A percentile compares a stretch with the other conserved stretches of the same genome.
These are phyloP conservation scores for Oedothorax gibbosus DNA, from an alignment of 1,140 invertebrate genomes.

Conservation along the genomic window DNA sequence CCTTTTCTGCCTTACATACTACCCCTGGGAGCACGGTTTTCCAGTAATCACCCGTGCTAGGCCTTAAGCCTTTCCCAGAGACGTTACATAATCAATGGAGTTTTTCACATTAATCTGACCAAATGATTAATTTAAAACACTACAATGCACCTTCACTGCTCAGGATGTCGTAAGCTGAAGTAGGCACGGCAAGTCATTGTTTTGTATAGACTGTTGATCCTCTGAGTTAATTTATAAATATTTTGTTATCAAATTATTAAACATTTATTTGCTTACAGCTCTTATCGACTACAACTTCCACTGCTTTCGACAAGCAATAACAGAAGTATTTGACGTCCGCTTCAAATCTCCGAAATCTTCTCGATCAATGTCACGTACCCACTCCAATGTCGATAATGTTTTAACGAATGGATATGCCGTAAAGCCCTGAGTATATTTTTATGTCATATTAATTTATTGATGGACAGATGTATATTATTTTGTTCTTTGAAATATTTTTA, in stretches of 20 bases:
- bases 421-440: not conserved
- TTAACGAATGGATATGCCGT: constrained; percentile 52
- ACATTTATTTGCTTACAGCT: constrained; percentile 73
- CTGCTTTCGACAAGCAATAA: constrained; percentile 92
- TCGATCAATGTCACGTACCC: constrained; percentile 32
- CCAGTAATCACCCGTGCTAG: too few species aligned
- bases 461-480: not conserved
- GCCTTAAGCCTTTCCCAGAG: too few species aligned
- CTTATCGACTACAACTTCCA: constrained; percentile 97
- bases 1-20: too few species aligned
- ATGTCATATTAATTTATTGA: constrained; percentile 18
- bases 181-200: too few species aligned
- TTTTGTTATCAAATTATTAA: not conserved
- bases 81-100: too few species aligned
- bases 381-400: constrained; percentile 33
- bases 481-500: not conserved
- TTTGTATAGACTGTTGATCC: too few species aligned
- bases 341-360: constrained; percentile 55
- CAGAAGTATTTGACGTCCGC: constrained; percentile 85
- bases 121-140: too few species aligned
- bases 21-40: too few species aligned
- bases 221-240: not conserved
- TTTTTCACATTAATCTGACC: too few species aligned
- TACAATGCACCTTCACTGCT: too few species aligned
- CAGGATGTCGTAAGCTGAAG: too few species aligned